Evolutionary conservation across 37 sponge, comb jelly and placozoan species (phyloP).

Genomic region (Crambe crambe): DNA sequence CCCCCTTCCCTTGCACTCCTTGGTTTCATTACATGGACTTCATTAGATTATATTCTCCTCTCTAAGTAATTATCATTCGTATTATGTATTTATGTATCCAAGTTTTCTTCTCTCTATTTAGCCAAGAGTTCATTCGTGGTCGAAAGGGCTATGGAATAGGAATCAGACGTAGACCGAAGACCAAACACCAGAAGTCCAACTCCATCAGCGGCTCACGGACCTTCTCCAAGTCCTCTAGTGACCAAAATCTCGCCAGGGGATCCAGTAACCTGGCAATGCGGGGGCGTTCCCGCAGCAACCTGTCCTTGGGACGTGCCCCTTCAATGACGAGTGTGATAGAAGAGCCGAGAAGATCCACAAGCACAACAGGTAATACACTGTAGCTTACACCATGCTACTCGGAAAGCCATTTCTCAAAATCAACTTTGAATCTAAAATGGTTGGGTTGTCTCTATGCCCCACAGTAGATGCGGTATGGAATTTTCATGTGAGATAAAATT

Average conservation of each 20-base stretch:
- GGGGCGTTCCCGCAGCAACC: constrained; percentile 52
- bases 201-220: constrained; percentile 28
- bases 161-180: background rate
- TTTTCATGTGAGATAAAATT: no score
- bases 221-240: constrained; percentile 17
- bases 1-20: no score
- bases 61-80: no score
- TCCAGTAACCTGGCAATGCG: background rate
- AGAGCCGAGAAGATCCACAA: constrained; percentile 46
- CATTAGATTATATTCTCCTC: no score
- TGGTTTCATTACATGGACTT: no score
- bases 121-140: constrained; percentile 17
- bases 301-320: constrained; percentile 49
- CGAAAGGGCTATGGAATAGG: background rate
- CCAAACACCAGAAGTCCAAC: background rate
- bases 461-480: no score
- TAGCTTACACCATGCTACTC: no score
- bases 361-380: constrained; percentile 37
- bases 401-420: no score
- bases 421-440: background rate
- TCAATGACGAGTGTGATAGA: constrained; percentile 61
- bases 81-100: no score
- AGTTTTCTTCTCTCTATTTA: no score
- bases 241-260: constrained; percentile 5
- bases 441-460: no score